Base-by-base conservation (phyloP, 2,797 vertebrate genomes). In the Danio tinwini region DNA sequence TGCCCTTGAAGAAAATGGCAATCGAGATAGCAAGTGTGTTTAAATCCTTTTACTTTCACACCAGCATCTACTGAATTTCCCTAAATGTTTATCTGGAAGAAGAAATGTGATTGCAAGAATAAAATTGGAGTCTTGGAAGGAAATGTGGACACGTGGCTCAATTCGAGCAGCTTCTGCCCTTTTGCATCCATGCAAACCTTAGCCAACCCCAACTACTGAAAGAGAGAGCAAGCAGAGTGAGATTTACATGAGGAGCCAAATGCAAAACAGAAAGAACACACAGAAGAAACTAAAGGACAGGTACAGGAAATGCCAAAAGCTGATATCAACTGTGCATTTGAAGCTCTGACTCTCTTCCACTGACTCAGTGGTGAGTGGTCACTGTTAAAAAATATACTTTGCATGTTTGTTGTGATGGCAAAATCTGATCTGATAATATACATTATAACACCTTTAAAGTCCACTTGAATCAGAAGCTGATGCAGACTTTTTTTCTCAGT, bases 201-300 rank as follows among this genome's bases (percentile, higher is more conserved):
- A 37, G 61, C 39, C 58, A 70, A 71, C 47, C 47, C 42, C 45
- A 69, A 62, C 53, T 17, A 58, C 40, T 17, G n/a, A 52, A 50
- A 49, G n/a, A 50, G 39, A 19, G 29, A 74, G 21, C 44, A 10
- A 74, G 16, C 37, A 39, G 45, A 61, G 45, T 52, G 16, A 63
- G 44, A 74, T 74, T 74, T 74, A 74, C 71, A 74, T 61, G 19
- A 49, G 71, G 19, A 49, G 56, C 55, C 56, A 74, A 74, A 19
- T 4, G 11, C 19, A 74, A 63, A 71, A 74, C 52, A 40, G 16
- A 50, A 50, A 13, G 45, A 62, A 63, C 74, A 61, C 5, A 58
- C 14, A 11, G 42, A n/a, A 29, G 12, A 13, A 58, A 58, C 42
- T n/a, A 16, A 58, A 58, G 42, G 53, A 58, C 8, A 6, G 19